Evolutionary conservation across 2,888 invertebrate species (phyloP), one percentile per base, ranked within the genome.

Genomic region (Campoplex nolae): DNA sequence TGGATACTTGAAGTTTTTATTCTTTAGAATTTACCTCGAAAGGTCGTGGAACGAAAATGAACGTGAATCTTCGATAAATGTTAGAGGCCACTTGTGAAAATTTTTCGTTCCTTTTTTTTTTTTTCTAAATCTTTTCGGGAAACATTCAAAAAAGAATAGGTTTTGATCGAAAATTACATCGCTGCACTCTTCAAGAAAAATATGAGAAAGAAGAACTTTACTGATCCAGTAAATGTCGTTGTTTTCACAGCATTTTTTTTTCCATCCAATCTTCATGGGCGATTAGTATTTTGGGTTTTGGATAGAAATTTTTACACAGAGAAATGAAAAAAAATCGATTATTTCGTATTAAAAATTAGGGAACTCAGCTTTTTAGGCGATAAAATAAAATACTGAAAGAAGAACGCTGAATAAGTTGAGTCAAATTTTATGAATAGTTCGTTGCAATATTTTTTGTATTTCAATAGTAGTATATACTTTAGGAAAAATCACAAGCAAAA

Each of bases 381-480:
- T 4, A 7, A 2, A 16, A 32, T 7, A 2, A 1, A 16, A 62
- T 32, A 16, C 45, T 11, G 16, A 9, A 4, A 13, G 7, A 32
- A 13, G 32, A 62, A 62, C 16, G 32, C 4, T 51, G 18, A n/a
- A 51, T 7, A 6, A 51, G 51, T 51, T 62, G 32, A 4, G 32
- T 11, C 16, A 32, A 62, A 32, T 13, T 62, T 32, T 13, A 6
- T 62, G 32, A 6, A 62, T 32, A 32, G 1, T 32, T 28, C 6
- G 62, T 32, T 32, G 32, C 6, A 62, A 62, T 62, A 62, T 62
- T 16, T 3, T 62, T 62, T 62, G 32, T 62, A 62, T 62, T 62
- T 62, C 62, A 16, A 62, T 62, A 62, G 62, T 62, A 62, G 62
- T 62, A 62, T 32, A 62, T 32, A 62, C 32, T 62, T 62, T 32